phyloP scores from a whole-genome alignment of 2,797 vertebrate species.

The Alcedo atthis region DNA sequence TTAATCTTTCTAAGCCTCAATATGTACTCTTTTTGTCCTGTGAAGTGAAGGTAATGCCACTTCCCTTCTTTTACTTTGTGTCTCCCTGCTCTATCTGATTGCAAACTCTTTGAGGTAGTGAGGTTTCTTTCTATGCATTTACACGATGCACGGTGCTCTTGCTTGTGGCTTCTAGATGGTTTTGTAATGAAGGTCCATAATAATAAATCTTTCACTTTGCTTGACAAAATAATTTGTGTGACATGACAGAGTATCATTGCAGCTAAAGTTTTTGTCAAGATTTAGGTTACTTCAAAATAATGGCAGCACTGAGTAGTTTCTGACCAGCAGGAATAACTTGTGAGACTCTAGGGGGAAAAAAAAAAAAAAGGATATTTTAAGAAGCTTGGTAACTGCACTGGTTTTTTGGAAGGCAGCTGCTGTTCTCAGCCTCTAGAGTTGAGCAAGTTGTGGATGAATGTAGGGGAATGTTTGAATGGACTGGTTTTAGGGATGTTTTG shows the following conservation, averaged over 20 bases:
- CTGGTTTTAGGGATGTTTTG: not conserved
- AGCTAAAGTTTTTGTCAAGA: not conserved
- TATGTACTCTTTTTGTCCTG: not conserved
- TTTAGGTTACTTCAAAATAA: not conserved
- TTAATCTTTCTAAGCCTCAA: constrained; percentile 15
- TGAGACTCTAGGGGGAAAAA: not conserved
- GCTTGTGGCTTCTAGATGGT: not conserved
- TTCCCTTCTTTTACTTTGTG: not conserved
- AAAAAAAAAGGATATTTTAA: not conserved
- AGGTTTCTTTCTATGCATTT: accelerated
- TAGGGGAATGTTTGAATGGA: not conserved
- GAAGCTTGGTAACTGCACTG: not conserved
- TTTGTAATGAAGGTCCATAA: not conserved
- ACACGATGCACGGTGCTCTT: not conserved
- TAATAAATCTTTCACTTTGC: not conserved
- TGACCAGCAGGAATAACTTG: not conserved
- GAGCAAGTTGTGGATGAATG: not conserved
- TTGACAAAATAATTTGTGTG: not conserved
- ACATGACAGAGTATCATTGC: not conserved
- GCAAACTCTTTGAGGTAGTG: not conserved
- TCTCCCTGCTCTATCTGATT: not conserved
- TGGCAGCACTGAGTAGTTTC: not conserved
- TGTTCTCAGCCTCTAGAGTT: not conserved
- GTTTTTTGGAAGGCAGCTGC: not conserved
- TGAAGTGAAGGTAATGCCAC: not conserved